Evolutionary conservation across 2,888 invertebrate genomes (phyloP).

Genomic region (Drosophila maculinotata): DNA sequence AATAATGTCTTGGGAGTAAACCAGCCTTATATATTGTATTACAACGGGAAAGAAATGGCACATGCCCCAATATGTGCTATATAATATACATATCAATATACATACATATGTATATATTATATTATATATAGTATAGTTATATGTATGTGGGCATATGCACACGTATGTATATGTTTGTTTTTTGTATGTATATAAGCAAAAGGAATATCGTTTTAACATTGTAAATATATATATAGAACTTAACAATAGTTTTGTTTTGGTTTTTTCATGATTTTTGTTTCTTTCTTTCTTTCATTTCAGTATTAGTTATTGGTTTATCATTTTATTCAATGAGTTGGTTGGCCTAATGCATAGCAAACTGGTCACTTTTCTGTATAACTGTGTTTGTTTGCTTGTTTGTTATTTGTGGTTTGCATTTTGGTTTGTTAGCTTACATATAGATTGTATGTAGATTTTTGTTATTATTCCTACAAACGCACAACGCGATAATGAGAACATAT

Average conservation of each 20-base stretch:
- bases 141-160: constrained; percentile 42
- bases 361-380: constrained; percentile 26
- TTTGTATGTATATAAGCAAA: constrained; percentile 72
- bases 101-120: constrained; percentile 25
- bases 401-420: constrained; percentile 39
- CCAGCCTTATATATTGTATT: constrained; percentile 84
- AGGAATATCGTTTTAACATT: constrained; percentile 77
- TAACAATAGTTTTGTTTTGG: constrained; percentile 60
- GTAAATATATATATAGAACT: constrained; percentile 68
- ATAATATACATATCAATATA: constrained; percentile 39
- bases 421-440: constrained; percentile 64
- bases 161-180: constrained; percentile 41
- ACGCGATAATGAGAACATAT: constrained; percentile 46
- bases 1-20: constrained; percentile 85
- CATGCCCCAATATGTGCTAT: constrained; percentile 60
- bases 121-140: constrained; percentile 25
- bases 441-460: constrained; percentile 57
- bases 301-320: constrained; percentile 27
- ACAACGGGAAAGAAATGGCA: constrained; percentile 79
- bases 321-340: constrained; percentile 50
- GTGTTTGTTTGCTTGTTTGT: constrained; percentile 29
- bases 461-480: constrained; percentile 42
- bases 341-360: constrained; percentile 51
- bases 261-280: constrained; percentile 27
- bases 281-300: constrained; percentile 14